These are phyloP conservation scores for Pachyrhynchus sulphureomaculatus DNA, from an alignment of 1,140 invertebrate genomes.

Conservation along the genomic window DNA sequence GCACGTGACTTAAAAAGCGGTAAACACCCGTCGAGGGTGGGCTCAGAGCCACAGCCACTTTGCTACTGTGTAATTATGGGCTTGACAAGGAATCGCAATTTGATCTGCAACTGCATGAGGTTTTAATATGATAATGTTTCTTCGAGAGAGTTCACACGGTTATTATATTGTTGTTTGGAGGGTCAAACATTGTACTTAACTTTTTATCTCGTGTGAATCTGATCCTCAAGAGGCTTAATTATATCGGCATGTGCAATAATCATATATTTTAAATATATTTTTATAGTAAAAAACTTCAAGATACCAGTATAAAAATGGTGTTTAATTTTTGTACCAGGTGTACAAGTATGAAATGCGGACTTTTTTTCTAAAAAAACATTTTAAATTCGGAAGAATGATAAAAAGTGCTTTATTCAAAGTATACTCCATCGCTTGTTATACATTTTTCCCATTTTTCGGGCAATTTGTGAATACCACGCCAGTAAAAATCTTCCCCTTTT, in stretches of 20 bases:
- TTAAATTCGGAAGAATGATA: too few relatives aligned
- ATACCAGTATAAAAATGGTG: background rate
- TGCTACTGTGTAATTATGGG: constrained; percentile 21
- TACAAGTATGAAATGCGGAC: too few relatives aligned
- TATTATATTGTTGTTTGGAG: constrained; percentile 22
- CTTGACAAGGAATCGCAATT: constrained; percentile 15
- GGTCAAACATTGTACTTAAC: constrained; percentile 15
- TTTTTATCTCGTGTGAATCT: constrained; percentile 24
- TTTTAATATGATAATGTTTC: constrained; percentile 25
- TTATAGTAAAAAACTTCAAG: too few relatives aligned
- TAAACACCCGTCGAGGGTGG: constrained; percentile 22
- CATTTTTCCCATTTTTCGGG: too few relatives aligned
- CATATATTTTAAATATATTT: too few relatives aligned
- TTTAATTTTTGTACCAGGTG: too few relatives aligned
- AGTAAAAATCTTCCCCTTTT: too few relatives aligned
- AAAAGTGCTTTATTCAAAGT: too few relatives aligned
- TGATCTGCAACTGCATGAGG: constrained; percentile 16
- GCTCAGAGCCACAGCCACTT: constrained; percentile 21
- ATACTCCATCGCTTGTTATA: too few relatives aligned
- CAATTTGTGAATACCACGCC: too few relatives aligned
- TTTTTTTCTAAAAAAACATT: too few relatives aligned
- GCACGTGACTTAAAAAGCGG: constrained; percentile 18
- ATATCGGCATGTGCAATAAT: too few relatives aligned
- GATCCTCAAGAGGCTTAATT: constrained; percentile 7
- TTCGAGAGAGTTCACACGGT: constrained; percentile 11